Evolutionary conservation across 2,888 invertebrate species (phyloP).

Genomic region (Falcaria lacertinaria): DNA sequence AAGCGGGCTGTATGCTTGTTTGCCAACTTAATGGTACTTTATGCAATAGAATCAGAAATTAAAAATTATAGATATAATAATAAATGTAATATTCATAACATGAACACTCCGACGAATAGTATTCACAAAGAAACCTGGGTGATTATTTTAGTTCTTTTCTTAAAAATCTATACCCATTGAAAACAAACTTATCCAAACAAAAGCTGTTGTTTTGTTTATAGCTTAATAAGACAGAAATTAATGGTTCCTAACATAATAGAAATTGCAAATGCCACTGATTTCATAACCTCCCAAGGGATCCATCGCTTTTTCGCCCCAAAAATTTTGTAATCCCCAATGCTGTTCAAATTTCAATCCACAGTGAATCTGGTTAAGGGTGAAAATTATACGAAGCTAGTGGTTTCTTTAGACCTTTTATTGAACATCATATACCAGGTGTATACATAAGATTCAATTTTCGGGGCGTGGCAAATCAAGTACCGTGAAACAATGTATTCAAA

Average conservation of each 20-base stretch:
- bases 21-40: too few species aligned
- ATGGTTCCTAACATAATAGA: slow-evolving; percentile 79
- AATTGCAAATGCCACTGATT: slow-evolving; percentile 85
- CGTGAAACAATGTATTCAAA: slow-evolving; percentile 78
- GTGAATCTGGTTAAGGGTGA: slow-evolving; percentile 22
- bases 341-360: slow-evolving; percentile 32
- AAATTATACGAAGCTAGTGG: slow-evolving; percentile 16
- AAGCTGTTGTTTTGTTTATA: slow-evolving; percentile 68
- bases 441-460: slow-evolving; percentile 76
- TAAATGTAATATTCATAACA: too few species aligned
- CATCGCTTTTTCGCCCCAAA: slow-evolving; percentile 74
- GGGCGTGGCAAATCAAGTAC: slow-evolving; percentile 78
- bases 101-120: too few species aligned
- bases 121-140: too few species aligned
- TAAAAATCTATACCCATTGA: not conserved
- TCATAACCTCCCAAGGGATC: slow-evolving; percentile 80
- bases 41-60: too few species aligned
- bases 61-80: too few species aligned
- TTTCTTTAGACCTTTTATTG: slow-evolving; percentile 43
- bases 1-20: too few species aligned
- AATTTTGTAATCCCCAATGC: slow-evolving; percentile 29
- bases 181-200: slow-evolving; percentile 31
- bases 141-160: too few species aligned
- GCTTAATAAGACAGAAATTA: slow-evolving; percentile 77
- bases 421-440: slow-evolving; percentile 59